Percentiles rank a stretch among this genome's conserved stretches.
phyloP scores from a whole-genome alignment of 2,113 vertebrate species.

The Crotalus tigris region DNA sequence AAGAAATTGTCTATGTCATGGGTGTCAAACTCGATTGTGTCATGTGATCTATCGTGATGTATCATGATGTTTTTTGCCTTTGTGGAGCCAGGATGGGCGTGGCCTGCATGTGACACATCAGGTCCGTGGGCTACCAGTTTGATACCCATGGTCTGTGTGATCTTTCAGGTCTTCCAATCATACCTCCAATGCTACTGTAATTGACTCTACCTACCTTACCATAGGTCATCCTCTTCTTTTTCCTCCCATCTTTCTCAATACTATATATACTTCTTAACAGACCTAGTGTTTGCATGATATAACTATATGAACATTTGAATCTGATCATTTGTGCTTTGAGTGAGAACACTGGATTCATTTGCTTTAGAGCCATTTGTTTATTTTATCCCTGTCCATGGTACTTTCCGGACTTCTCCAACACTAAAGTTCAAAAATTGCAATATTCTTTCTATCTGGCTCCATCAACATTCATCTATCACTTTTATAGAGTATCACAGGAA shows the following conservation, averaged over 20 bases:
- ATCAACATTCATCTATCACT: background rate
- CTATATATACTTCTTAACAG: background rate
- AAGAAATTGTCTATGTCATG: background rate
- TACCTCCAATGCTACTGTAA: background rate
- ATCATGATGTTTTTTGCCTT: too few species aligned
- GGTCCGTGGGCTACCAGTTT: too few species aligned
- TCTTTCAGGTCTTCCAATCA: background rate
- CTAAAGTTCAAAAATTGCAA: background rate
- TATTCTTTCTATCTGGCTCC: background rate
- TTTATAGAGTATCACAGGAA: background rate
- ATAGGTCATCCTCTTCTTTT: background rate
- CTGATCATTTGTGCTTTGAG: background rate
- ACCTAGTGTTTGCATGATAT: background rate
- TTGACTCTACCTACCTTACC: background rate
- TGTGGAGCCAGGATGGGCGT: too few species aligned
- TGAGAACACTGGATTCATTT: background rate
- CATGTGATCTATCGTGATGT: too few species aligned
- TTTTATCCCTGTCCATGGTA: background rate
- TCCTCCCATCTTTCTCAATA: background rate
- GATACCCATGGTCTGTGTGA: background rate
- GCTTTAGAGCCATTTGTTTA: background rate
- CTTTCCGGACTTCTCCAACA: background rate
- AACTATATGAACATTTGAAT: background rate
- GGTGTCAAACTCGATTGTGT: too few species aligned
- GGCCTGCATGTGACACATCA: too few species aligned